Conservation (phyloP, 2,113 vertebrate species). For the Peromyscus californicus region DNA sequence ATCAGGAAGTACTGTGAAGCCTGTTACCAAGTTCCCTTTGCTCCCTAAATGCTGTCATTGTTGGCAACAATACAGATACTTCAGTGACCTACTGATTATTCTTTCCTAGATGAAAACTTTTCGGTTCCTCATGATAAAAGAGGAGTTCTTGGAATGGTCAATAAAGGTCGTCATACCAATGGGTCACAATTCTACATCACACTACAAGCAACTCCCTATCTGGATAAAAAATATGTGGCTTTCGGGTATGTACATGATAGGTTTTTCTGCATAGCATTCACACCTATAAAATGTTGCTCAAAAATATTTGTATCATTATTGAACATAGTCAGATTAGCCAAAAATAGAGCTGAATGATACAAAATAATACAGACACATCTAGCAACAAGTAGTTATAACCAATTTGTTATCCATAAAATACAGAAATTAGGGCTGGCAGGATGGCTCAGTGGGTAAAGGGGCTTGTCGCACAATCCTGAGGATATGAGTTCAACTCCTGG, state of each 20-base stretch:
- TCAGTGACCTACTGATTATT: conserved; percentile 31
- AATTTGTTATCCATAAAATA: conserved; percentile 16
- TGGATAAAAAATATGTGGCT: conserved; percentile 93
- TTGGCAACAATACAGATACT: not conserved
- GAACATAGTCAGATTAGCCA: not conserved
- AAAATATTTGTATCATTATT: conserved; percentile 29
- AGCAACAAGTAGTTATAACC: conserved; percentile 43
- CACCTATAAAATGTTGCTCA: not conserved
- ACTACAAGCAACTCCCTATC: conserved; percentile 90
- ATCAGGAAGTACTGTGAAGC: not conserved
- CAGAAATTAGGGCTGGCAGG: not conserved
- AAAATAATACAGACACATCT: conserved; percentile 48
- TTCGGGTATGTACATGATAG: conserved; percentile 91
- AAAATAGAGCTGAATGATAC: not conserved
- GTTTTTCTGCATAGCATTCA: conserved; percentile 29
- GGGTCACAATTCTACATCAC: conserved; percentile 95
- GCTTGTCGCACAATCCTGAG: not conserved
- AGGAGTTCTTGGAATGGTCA: conserved; percentile 93
- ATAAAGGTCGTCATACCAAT: conserved; percentile 93
- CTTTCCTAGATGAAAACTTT: conserved; percentile 92
- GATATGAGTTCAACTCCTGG: not conserved
- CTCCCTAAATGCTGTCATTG: not conserved
- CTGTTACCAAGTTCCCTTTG: not conserved
- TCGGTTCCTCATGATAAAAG: conserved; percentile 90
- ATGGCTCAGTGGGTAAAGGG: not conserved